Conservation (phyloP, 1,140 invertebrate genomes). For the Triops cancriformis region DNA sequence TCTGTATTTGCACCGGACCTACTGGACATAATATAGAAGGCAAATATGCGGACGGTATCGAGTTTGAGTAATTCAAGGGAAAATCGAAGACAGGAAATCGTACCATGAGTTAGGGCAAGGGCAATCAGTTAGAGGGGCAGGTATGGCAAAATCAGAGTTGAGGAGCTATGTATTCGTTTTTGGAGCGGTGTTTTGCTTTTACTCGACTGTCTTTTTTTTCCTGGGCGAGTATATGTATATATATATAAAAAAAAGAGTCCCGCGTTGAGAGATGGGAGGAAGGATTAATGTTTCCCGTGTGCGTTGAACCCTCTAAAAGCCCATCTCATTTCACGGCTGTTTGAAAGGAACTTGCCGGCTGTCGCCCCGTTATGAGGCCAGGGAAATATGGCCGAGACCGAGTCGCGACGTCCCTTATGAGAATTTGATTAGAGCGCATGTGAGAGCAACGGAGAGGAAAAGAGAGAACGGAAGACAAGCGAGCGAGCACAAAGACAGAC, state of each 20-base stretch:
- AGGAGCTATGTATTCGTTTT: no score
- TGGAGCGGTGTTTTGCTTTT: neutral
- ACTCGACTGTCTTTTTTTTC: neutral
- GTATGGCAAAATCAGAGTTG: no score
- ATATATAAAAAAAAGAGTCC: neutral
- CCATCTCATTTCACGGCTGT: constrained; percentile 12
- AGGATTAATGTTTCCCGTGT: constrained; percentile 13
- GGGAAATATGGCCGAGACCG: constrained; percentile 1
- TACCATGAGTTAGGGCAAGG: no score
- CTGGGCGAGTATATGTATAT: no score
- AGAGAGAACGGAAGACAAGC: constrained; percentile 2
- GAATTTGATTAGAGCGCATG: constrained; percentile 25
- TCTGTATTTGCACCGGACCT: no score
- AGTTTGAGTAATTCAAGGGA: no score
- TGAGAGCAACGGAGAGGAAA: constrained; percentile 19
- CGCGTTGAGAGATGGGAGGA: neutral
- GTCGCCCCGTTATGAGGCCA: constrained; percentile 11
- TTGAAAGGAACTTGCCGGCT: constrained; percentile 12
- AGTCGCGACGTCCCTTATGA: constrained; percentile 13
- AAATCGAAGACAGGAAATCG: no score
- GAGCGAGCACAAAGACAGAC: neutral
- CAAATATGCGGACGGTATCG: no score
- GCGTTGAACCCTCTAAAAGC: constrained; percentile 12
- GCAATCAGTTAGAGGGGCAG: no score
- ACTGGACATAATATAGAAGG: no score